Evolutionary conservation across 2,888 invertebrate species (phyloP).

Genomic region (Galeruca laticollis): DNA sequence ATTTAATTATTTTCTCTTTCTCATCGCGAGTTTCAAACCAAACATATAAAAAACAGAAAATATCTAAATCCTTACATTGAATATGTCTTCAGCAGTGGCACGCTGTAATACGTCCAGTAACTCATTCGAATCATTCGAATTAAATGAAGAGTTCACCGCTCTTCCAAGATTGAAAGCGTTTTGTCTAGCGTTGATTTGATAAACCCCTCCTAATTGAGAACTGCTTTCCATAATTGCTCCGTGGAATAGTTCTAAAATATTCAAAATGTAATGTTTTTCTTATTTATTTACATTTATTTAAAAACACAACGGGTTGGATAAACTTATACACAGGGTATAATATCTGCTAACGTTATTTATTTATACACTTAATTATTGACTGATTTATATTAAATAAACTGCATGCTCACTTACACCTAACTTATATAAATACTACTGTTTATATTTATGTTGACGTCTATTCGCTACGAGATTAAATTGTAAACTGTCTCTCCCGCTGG

Average conservation of each 20-base stretch:
- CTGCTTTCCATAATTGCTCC: constrained; percentile 41
- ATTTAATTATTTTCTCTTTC: no score
- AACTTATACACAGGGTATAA: no score
- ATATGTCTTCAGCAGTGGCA: constrained; percentile 16
- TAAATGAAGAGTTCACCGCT: constrained; percentile 18
- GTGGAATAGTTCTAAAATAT: constrained; percentile 36
- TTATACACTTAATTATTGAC: no score
- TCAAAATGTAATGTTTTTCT: not conserved
- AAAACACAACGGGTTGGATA: no score
- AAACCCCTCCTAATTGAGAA: constrained; percentile 31
- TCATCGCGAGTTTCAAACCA: not conserved
- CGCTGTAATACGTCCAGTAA: constrained; percentile 20
- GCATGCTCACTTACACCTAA: no score
- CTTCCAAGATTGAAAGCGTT: constrained; percentile 36
- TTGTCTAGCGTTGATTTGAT: constrained; percentile 32
- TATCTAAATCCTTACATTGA: constrained; percentile 26
- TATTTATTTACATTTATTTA: no score
- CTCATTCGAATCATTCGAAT: constrained; percentile 25
- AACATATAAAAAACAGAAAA: not conserved
- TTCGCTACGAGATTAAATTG: no score
- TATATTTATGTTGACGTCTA: no score
- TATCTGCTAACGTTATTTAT: no score
- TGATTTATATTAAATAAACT: no score
- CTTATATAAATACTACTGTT: no score
- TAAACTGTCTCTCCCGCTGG: no score